Evolutionary conservation across 2,797 vertebrate genomes (phyloP).

Genomic region (Takifugu rubripes): DNA sequence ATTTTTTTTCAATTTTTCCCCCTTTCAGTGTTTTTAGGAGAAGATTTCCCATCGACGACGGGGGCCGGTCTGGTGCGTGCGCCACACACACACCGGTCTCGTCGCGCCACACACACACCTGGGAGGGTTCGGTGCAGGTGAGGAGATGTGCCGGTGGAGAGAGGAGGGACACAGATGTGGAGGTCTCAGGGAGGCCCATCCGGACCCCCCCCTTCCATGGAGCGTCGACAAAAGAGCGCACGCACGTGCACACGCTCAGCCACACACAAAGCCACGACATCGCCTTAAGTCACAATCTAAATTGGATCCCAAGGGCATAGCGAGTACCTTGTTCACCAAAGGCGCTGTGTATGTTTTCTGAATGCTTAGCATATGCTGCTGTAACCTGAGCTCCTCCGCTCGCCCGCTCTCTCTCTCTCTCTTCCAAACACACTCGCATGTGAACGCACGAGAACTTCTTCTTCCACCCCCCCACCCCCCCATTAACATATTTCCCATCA

Average conservation of each 20-base stretch:
- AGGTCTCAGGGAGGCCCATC: constrained; percentile 65
- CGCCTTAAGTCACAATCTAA: constrained; percentile 93
- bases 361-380: constrained; percentile 86
- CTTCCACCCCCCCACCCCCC: no score
- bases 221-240: constrained; percentile 72
- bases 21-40: no score
- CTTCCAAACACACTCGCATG: constrained; percentile 37
- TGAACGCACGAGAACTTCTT: constrained; percentile 74
- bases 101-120: no score
- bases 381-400: constrained; percentile 83
- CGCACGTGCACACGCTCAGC: constrained; percentile 24
- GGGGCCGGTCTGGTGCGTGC: no score
- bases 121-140: no score
- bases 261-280: constrained; percentile 61
- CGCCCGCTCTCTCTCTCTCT: constrained; percentile 41
- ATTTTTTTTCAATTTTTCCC: no score
- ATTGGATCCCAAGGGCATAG: constrained; percentile 90
- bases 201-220: constrained; percentile 71
- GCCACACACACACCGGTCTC: no score
- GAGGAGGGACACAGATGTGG: constrained; percentile 53
- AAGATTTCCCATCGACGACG: no score
- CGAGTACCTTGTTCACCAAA: constrained; percentile 88
- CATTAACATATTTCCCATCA: constrained; percentile 85
- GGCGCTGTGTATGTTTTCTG: constrained; percentile 85
- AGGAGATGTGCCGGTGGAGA: background rate